Evolutionary conservation across 2,888 invertebrate species (phyloP), one percentile per base, ranked within the genome.

Genomic region (Augiades crinisus): DNA sequence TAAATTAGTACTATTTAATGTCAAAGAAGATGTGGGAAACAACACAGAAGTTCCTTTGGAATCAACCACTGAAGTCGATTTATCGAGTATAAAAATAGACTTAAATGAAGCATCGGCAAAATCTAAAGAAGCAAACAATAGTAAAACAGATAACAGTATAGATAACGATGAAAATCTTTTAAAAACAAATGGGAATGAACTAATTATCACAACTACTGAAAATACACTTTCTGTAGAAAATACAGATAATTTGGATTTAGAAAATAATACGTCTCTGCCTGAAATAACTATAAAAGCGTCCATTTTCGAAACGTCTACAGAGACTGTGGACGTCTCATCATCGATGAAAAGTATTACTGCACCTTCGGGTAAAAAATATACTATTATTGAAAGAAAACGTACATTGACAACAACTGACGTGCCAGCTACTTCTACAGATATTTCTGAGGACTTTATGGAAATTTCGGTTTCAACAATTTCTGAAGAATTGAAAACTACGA

Each of bases 361-460:
- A 17, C 67, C 72, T 7, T 51, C 58, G 17, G 64, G 72, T 73
- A 75, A 72, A 40, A 63, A 54, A 52, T 64, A 64, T 22, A 60
- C 56, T 7, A 30, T 30, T 34, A 75, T 78, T 54, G 70, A 72
- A 24, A 69, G 76, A 60, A 75, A 71, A 59, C 62, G 60, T 8
- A 12, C 50, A 2, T 27, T 2, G 5, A 41, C 34, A 13, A 33
- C 22, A 8, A 41, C 24, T 6, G 33, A 40, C 17, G 49, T 34
- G 17, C 13, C 8, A 12, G 16, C 10, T 3, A 41, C 16, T 41
- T 31, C 40, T 7, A 34, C 24, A 27, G 41, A 17, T 27, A 16
- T 17, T 10, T 24, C 37, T 40, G 5, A 24, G 37, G 51, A 43
- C 7, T 45, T 50, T 14, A 13, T 16, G 17, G 53, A 44, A 17